Base-by-base conservation (phyloP, 2,888 invertebrate species). In the Ernsta delagoae region DNA sequence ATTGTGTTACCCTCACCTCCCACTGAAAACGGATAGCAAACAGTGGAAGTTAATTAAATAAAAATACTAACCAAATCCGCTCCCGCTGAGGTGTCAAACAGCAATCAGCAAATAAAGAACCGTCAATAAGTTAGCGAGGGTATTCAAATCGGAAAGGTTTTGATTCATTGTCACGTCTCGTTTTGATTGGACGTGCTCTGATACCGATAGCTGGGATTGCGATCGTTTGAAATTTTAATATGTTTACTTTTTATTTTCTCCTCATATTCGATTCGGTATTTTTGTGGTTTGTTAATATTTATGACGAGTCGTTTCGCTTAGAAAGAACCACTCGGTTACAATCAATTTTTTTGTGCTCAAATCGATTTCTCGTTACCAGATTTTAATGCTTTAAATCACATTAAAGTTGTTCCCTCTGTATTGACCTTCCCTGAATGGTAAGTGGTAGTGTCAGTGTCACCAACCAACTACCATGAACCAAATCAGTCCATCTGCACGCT, bases 181-280 rank as follows among this genome's bases (percentile, higher is more conserved):
- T 84, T 90, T 89, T 90, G 90, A 92, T 91, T 92, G 92, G 89
- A 92, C 92, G 93, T 93, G 93, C 92, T 90, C 88, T 90, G 92
- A 88, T 89, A 91, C 81, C 86, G 92, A 91, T 92, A 91, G 87
- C 86, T 77, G 80, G 92, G 92, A 92, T 92, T 90, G 88, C 82
- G 83, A 85, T 85, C 85, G 86, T 43, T 83, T 89, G 80, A 78
- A 89, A 87, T 87, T 89, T 92, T 91, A 86, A 87, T 48, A 91
- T 90, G 84, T 88, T 31, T 54, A 87, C 90, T 89, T 78, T 82
- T 88, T 86, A 81, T 86, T 86, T 84, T 75, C 78, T 84, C 79
- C 84, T 86, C 84, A 88, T 91, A 90, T 89, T 90, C 84, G 83
- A 87, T 89, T 89, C 87, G 85, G 85, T 86, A 84, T 73, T 85